Percentiles rank a stretch among this genome's conserved stretches.
phyloP scores from a whole-genome alignment of 2,888 invertebrate species.

The Aspidiotus destructor region DNA sequence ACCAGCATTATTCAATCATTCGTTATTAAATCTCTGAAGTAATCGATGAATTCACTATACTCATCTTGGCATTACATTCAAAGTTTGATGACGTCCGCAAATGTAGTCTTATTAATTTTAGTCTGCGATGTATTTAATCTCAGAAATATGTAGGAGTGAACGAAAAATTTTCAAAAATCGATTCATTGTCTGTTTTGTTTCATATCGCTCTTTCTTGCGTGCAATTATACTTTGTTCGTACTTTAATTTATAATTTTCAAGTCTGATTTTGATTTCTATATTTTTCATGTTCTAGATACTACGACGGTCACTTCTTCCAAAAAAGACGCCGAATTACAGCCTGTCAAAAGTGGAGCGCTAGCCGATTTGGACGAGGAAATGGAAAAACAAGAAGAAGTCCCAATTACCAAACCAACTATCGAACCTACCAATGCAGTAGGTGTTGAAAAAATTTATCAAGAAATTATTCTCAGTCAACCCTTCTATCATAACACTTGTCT shows the following conservation, averaged over 20 bases:
- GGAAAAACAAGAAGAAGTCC: constrained; percentile 63
- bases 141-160: no score
- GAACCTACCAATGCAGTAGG: constrained; percentile 59
- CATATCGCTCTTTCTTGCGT: no score
- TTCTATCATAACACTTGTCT: background rate
- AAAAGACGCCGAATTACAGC: constrained; percentile 68
- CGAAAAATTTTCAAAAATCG: no score
- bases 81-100: no score
- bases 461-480: background rate
- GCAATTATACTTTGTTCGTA: background rate
- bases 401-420: constrained; percentile 57
- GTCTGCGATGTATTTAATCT: no score
- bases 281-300: background rate
- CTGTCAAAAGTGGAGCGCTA: constrained; percentile 71
- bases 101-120: no score
- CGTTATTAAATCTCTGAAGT: no score
- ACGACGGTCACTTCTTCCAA: constrained; percentile 42
- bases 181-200: no score
- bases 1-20: no score
- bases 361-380: constrained; percentile 77
- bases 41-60: no score
- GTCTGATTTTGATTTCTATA: background rate
- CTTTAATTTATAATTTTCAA: no score
- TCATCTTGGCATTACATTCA: no score
- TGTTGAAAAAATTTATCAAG: background rate